phyloP scores from a whole-genome alignment of 2,113 vertebrate genomes.

The Nesoenas mayeri region DNA sequence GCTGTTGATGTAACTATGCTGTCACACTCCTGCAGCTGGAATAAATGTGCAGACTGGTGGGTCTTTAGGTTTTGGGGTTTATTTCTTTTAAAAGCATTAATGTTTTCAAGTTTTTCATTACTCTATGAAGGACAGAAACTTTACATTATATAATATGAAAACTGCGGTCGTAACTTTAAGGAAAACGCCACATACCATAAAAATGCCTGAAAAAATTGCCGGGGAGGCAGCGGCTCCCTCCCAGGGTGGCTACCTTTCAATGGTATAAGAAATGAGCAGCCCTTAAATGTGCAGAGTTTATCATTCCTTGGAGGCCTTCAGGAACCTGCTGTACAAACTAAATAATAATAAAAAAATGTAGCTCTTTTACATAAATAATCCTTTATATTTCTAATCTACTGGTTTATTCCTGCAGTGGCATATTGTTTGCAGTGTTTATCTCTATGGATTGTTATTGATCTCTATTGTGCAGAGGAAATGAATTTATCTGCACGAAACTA shows the following conservation, averaged over 20 bases:
- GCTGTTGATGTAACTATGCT: rapidly evolving
- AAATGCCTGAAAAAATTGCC: background rate
- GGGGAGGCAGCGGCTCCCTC: background rate
- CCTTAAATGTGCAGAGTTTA: background rate
- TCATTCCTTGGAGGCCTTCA: background rate
- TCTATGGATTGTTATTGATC: background rate
- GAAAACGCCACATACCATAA: background rate
- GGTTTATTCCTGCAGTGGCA: background rate
- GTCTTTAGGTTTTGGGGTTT: too few species aligned
- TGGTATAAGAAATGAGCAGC: background rate
- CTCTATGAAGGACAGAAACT: background rate
- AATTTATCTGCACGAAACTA: background rate
- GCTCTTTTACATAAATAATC: constrained; percentile 27
- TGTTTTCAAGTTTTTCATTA: background rate
- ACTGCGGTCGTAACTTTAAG: background rate
- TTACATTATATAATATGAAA: background rate
- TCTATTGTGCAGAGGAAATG: background rate
- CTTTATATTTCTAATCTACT: constrained; percentile 1
- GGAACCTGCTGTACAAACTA: background rate
- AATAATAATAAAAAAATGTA: background rate
- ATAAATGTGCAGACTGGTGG: background rate
- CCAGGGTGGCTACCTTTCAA: background rate
- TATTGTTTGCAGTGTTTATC: background rate
- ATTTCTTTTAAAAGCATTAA: background rate
- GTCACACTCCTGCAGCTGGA: background rate